phyloP scores from a whole-genome alignment of 2,797 vertebrate genomes.

The Schizopygopsis malacanthus region DNA sequence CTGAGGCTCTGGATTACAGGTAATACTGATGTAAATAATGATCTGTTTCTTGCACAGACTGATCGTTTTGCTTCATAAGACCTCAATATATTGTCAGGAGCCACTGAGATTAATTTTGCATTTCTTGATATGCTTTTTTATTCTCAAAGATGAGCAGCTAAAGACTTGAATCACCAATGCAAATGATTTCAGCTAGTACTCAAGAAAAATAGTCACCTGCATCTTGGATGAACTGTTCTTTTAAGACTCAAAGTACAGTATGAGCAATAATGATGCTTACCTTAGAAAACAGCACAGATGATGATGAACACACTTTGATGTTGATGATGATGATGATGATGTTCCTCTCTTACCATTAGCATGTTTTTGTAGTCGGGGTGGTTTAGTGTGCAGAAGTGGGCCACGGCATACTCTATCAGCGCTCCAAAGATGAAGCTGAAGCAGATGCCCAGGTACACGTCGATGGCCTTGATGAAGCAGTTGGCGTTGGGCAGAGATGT shows the following conservation, averaged over 20 bases:
- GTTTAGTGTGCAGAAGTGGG: constrained; percentile 88
- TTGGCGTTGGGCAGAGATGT: constrained; percentile 90
- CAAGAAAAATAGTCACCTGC: not conserved
- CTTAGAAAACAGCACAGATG: not conserved
- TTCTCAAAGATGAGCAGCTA: not conserved
- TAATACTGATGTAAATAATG: not conserved
- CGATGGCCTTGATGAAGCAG: constrained; percentile 97
- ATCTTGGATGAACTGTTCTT: not conserved
- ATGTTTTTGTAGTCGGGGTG: constrained; percentile 72
- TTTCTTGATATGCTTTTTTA: not conserved
- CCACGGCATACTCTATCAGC: constrained; percentile 88
- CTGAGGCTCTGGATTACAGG: not conserved
- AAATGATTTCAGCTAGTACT: not conserved
- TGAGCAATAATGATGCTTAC: constrained; percentile 3
- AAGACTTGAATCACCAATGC: not conserved
- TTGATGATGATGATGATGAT: not conserved
- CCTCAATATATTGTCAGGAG: not conserved
- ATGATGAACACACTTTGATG: constrained; percentile 6
- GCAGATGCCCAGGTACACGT: constrained; percentile 90
- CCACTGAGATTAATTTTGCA: not conserved
- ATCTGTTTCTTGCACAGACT: not conserved
- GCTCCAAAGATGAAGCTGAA: constrained; percentile 93
- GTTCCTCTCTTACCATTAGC: constrained; percentile 73
- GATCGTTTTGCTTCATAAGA: not conserved
- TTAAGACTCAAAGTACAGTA: too few relatives aligned